Percentiles rank a stretch among this genome's conserved stretches.
Evolutionary conservation across 2,113 vertebrate species (phyloP).

Genomic region (Phyllostomus hastatus): DNA sequence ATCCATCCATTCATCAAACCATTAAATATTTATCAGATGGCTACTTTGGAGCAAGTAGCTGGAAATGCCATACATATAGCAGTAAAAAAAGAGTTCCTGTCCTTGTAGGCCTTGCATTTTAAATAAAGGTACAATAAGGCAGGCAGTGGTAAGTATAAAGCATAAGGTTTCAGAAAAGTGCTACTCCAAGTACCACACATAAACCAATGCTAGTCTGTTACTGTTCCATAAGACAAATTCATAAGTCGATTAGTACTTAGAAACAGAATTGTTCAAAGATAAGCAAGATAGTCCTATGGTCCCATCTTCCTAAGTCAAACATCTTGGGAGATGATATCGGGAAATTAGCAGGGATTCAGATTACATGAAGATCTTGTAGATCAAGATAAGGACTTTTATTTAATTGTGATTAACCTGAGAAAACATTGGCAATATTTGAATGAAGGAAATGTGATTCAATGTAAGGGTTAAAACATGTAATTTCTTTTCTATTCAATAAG

Average conservation of each 20-base stretch:
- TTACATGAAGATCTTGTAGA: not conserved
- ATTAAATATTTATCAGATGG: not conserved
- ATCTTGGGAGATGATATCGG: not conserved
- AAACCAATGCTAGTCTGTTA: not conserved
- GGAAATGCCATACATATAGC: not conserved
- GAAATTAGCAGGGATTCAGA: not conserved
- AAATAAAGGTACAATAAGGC: not conserved
- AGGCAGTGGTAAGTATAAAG: not conserved
- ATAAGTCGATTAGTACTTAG: not conserved
- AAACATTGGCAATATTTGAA: not conserved
- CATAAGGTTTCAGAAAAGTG: not conserved
- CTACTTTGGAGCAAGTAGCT: not conserved
- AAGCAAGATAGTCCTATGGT: not conserved
- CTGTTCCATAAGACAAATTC: not conserved
- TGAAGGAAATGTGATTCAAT: not conserved
- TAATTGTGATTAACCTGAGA: not conserved
- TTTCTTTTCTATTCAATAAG: not conserved
- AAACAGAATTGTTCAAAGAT: not conserved
- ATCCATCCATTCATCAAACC: not conserved
- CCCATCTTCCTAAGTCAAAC: not conserved
- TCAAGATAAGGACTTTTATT: not conserved
- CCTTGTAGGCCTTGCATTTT: not conserved
- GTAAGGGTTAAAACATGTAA: not conserved
- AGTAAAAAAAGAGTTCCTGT: not conserved
- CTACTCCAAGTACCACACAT: not conserved